Conservation (phyloP, 2,113 vertebrate species). For the Andinoacara biseriatus region DNA sequence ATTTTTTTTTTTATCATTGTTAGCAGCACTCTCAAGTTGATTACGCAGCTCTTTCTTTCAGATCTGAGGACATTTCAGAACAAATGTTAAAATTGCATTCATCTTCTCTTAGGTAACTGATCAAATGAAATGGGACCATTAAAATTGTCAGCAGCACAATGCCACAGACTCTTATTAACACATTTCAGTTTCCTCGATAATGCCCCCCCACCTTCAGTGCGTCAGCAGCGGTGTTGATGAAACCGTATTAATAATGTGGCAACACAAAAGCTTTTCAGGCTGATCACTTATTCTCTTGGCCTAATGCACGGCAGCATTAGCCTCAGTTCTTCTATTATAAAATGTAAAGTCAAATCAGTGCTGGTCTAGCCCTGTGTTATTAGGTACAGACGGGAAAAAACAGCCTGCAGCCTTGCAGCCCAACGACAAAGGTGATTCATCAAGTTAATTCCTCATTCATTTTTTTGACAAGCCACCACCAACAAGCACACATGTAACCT, state of each 20-base stretch:
- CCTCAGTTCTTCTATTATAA: slow-evolving; percentile 28
- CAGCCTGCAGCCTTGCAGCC: slow-evolving; percentile 34
- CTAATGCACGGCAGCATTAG: slow-evolving; percentile 31
- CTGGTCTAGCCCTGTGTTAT: slow-evolving; percentile 9
- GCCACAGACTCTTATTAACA: neutral
- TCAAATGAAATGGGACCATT: slow-evolving; percentile 9
- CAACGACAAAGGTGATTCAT: slow-evolving; percentile 25
- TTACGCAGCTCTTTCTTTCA: neutral
- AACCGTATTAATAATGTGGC: slow-evolving; percentile 13
- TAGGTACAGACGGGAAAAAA: slow-evolving; percentile 27
- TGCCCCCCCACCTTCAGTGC: neutral
- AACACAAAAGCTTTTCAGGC: slow-evolving; percentile 40
- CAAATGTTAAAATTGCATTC: slow-evolving; percentile 15
- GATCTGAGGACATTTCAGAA: neutral
- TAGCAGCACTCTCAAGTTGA: neutral
- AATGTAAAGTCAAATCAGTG: slow-evolving; percentile 50
- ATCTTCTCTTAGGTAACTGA: neutral
- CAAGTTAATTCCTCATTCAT: slow-evolving; percentile 16
- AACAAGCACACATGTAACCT: neutral
- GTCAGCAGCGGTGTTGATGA: slow-evolving; percentile 16
- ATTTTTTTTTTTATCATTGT: neutral
- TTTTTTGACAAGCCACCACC: slow-evolving; percentile 1
- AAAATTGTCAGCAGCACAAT: slow-evolving; percentile 3
- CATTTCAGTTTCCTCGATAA: neutral
- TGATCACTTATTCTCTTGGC: slow-evolving; percentile 35